Base-by-base conservation (phyloP, 2,113 vertebrate species). In the Cyanoramphus novaezelandiae region DNA sequence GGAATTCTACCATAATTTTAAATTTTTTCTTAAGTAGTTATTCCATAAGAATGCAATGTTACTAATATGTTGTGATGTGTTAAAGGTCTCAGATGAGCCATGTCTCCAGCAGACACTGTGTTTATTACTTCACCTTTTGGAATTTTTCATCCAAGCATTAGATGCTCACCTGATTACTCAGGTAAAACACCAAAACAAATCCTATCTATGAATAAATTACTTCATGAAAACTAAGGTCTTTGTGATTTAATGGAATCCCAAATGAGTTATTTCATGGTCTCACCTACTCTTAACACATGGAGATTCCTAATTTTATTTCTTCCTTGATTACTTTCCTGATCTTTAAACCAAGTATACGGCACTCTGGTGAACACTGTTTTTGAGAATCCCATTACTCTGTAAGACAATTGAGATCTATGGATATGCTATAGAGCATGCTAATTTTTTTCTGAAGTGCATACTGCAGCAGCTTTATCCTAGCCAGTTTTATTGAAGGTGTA, bases 51-150 rank as follows among this genome's bases (percentile, higher is more conserved):
- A 46, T 81, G 59, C 29, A 79, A 0, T 47, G 37, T 63, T 72
- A 39, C 19, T 77, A 33, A 24, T 29, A 50, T 11, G 44, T 68
- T 95, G 52, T 94, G 44, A n/a, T 95, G 29, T 96, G 15, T 74
- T 90, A 39, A 96, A 99, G 99, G 97, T 99, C 49, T 97, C 95
- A 88, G 94, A 50, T 44, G 98, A 99, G 43, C 96, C 97, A 27
- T 91, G 83, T 70, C 97, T 99, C 77, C 99, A 98, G 77, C 90
- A 96, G 71, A 98, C 98, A 10, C 75, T 99, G 72, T 97, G 98
- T 92, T 97, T 98, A 91, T 97, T 99, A 70, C 96, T 99, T 95
- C 98, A 97, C 15, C 93, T 99, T 27, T 93, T 98, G 65, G 98
- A 98, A 25, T 81, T 97, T 88, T 96, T 99, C 75, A 97, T 99